Evolutionary conservation across 2,113 vertebrate species (phyloP).

Genomic region (Xiphias gladius): DNA sequence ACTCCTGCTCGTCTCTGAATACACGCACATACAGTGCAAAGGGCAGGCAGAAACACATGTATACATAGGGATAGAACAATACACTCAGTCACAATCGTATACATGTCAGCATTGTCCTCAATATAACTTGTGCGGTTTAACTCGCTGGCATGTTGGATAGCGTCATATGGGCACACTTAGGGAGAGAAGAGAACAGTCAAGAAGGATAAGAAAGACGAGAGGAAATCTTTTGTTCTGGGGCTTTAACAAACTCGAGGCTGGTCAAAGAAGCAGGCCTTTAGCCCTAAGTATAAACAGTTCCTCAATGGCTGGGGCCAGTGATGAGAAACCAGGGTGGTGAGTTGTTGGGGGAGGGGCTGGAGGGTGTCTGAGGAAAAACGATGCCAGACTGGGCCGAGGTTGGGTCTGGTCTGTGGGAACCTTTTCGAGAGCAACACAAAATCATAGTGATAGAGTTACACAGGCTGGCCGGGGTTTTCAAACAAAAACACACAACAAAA

Average conservation of each 20-base stretch:
- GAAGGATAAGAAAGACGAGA: conserved; percentile 51
- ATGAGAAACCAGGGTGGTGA: conserved; percentile 68
- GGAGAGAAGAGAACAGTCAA: conserved; percentile 20
- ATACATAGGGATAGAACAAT: conserved; percentile 51
- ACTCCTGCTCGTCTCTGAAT: conserved; percentile 77
- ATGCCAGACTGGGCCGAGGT: conserved; percentile 69
- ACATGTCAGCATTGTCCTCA: conserved; percentile 58
- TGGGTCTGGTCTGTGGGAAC: conserved; percentile 65
- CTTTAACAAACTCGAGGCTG: conserved; percentile 42
- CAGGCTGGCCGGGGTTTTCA: conserved; percentile 58
- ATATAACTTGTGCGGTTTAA: conserved; percentile 26
- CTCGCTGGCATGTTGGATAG: conserved; percentile 45
- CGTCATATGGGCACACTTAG: conserved; percentile 63
- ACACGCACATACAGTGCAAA: conserved; percentile 51
- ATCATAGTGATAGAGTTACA: conserved; percentile 74
- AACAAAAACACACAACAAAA: conserved; percentile 75
- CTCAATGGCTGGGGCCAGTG: conserved; percentile 66
- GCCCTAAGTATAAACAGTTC: conserved; percentile 68
- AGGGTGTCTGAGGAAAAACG: conserved; percentile 58
- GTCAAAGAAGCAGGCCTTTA: conserved; percentile 54
- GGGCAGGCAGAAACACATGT: conserved; percentile 46
- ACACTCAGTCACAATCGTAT: conserved; percentile 41
- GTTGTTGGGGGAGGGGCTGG: conserved; percentile 19
- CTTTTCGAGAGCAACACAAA: conserved; percentile 35
- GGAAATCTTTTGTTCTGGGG: conserved; percentile 73